Evolutionary conservation across 2,113 vertebrate species (phyloP).

Genomic region (Phasianus colchicus): DNA sequence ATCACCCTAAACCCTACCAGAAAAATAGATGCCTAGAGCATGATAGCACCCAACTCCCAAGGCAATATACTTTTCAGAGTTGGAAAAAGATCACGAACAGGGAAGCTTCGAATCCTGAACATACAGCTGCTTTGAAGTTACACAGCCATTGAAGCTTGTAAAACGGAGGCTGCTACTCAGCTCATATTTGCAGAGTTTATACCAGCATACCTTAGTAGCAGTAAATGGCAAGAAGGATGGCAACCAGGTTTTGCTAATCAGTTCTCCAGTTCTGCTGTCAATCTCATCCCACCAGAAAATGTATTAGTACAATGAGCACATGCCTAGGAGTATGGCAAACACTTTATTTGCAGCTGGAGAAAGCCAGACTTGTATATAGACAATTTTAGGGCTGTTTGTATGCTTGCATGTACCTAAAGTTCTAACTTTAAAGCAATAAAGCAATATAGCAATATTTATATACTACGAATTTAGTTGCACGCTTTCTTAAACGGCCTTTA

Average conservation of each 20-base stretch:
- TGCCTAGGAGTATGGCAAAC: neutral
- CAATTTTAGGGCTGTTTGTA: neutral
- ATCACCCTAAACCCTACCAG: neutral
- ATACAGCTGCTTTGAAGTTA: neutral
- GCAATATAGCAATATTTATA: too few relatives aligned
- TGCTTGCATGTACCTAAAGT: neutral
- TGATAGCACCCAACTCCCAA: neutral
- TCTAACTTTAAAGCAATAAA: too few relatives aligned
- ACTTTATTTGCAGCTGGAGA: neutral
- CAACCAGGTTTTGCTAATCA: neutral
- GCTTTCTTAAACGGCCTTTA: neutral
- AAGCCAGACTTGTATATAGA: neutral
- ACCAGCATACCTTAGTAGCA: neutral
- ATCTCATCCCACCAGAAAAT: neutral
- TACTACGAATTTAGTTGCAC: neutral
- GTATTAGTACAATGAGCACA: rapidly evolving
- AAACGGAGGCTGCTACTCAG: neutral
- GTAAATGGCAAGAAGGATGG: neutral
- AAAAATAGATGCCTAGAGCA: neutral
- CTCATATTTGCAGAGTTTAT: neutral
- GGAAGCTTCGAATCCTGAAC: neutral
- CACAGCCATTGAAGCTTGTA: neutral
- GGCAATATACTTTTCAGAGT: neutral
- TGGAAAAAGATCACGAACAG: neutral
- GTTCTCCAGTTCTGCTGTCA: neutral